Evolutionary conservation across 2,797 vertebrate genomes (phyloP), one percentile per base, ranked within the genome.

Genomic region (Sebastes minor): DNA sequence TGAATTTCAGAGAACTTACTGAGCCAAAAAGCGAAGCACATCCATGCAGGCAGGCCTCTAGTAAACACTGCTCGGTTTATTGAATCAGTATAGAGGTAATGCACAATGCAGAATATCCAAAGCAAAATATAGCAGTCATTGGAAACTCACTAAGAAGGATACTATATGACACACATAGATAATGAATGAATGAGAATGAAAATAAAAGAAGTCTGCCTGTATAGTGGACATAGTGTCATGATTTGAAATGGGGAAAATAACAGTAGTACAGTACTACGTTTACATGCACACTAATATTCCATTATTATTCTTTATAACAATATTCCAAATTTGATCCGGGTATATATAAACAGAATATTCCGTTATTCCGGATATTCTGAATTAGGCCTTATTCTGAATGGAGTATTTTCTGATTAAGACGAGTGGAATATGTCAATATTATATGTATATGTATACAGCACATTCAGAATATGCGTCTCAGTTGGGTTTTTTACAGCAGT

Each of bases 1-100:
- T 68, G 27, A 77, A 64, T 46, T 53, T 12, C 65, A 49, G 46
- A 22, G 52, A 65, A 69, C 10, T 27, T 46, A 53, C 8, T 74
- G 38, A 65, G 59, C 16, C 53, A 72, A 49, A 28, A 60, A 38
- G 27, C 4, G 33, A 77, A 71, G 70, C 55, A 76, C 55, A 38
- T 20, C 7, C 18, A 65, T 67, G 71, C 75, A 66, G 32, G 27
- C 25, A 25, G 14, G 10, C 49, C 53, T 65, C 57, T 30, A 8
- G 32, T 35, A 32, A 67, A 78, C 70, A 64, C 32, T n/a, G 32
- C 12, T 63, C 57, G 49, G 55, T 56, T 11, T 64, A n/a, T 13
- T 55, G 62, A 61, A 61, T 72, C 33, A 46, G 35, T 5, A 35
- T 35, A 23, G 23, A 73, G 8, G 52, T 4, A 28, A 65, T 12